Base-by-base conservation (phyloP, 2,888 invertebrate species). In the Drosophila kambysellisi region DNA sequence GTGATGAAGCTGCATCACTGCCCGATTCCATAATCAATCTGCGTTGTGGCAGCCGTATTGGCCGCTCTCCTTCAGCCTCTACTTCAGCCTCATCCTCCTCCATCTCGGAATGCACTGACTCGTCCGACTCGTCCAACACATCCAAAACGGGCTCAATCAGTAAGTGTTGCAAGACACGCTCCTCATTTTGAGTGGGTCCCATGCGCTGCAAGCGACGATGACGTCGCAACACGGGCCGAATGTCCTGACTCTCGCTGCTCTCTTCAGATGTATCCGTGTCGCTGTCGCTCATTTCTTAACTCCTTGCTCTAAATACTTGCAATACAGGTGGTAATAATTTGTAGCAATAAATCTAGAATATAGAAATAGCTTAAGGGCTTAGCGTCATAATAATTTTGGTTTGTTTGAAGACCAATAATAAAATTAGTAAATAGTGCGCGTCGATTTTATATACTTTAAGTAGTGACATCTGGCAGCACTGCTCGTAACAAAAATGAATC, bases 351-450 rank as follows among this genome's bases (percentile, higher is more conserved):
- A 43, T 25, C 39, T 12, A 25, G 15, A 37, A 41, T 25, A 8
- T n/a, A 37, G 5, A 9, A 39, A 41, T 46, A 25, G 15, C 12
- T 6, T 12, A 32, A 30, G 29, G 4, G 11, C 7, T 30, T 12
- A 20, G 20, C 52, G 41, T 48, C 32, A 0, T 60, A 25, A 35
- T 35, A 46, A 29, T 33, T 7, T 33, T 56, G 8, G 9, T 37
- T 48, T 56, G 29, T 20, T 54, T 32, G 17, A 9, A n/a, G 17
- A 17, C 41, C n/a, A 20, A 33, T 35, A 39, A 4, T 20, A 25
- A 51, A 25, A 15, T 25, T 30, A 37, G 35, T 66, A 17, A 12
- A 41, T 62, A 20, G 12, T 29, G 75, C 70, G 70, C 60, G 70
- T 60, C 64, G 41, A 41, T 35, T 53, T 59, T 58, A 9, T 39